phyloP scores from a whole-genome alignment of 2,888 invertebrate genomes.

The Ceramica pisi region DNA sequence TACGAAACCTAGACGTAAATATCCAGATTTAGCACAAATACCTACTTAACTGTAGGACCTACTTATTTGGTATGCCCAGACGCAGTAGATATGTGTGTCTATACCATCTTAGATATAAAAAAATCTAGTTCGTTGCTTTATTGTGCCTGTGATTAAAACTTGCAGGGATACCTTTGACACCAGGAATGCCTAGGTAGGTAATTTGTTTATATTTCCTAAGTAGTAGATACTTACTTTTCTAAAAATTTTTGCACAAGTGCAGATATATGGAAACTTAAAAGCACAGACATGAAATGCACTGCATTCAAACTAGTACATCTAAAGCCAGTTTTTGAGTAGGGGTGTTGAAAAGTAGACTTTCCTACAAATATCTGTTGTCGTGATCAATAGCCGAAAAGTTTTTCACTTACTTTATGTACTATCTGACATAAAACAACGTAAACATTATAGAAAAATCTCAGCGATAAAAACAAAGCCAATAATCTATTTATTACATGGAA shows the following conservation, averaged over 20 bases:
- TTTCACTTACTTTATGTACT: not conserved
- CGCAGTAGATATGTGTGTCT: not conserved
- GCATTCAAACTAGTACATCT: not conserved
- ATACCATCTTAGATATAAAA: not conserved
- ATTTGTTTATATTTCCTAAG: not conserved
- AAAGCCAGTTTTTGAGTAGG: not conserved
- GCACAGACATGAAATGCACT: not conserved
- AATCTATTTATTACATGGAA: slow-evolving; percentile 54
- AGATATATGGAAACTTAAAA: not conserved
- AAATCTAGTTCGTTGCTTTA: too few species aligned
- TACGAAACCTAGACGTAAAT: not conserved
- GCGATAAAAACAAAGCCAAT: slow-evolving; percentile 34
- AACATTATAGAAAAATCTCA: slow-evolving; percentile 37
- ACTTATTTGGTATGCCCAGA: slow-evolving; percentile 1
- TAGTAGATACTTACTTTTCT: too few species aligned
- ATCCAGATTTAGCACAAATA: slow-evolving; percentile 2
- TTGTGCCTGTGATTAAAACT: not conserved
- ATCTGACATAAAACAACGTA: slow-evolving; percentile 26
- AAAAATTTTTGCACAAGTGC: not conserved
- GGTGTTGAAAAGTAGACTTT: not conserved
- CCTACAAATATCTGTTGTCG: not conserved
- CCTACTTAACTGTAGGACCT: too few species aligned
- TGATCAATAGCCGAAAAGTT: slow-evolving; percentile 2
- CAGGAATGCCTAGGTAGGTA: too few species aligned
- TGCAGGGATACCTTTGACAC: too few species aligned